Conservation (phyloP, 1,140 invertebrate species). For the Lordiphosa collinella region DNA sequence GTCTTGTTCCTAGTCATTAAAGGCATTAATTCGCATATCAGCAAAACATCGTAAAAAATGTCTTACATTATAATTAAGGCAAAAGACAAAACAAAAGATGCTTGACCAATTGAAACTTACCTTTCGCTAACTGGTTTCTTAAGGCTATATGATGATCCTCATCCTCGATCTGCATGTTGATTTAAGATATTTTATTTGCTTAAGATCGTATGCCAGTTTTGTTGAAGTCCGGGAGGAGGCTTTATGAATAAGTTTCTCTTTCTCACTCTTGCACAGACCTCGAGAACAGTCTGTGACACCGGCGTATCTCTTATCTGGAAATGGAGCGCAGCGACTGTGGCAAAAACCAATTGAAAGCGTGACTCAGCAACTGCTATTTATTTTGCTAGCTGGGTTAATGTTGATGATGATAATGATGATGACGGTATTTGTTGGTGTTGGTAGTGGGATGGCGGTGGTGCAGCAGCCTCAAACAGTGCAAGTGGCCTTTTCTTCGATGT, state of each 20-base stretch:
- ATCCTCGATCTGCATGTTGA: slow-evolving; percentile 34
- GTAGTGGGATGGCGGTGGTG: slow-evolving; percentile 1
- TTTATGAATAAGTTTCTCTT: neutral
- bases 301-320: slow-evolving; percentile 2
- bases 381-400: neutral
- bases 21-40: too few species aligned
- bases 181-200: slow-evolving; percentile 8
- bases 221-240: neutral
- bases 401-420: slow-evolving; percentile 1
- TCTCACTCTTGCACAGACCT: slow-evolving; percentile 1
- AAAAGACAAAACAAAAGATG: neutral
- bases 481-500: neutral
- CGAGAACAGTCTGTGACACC: too few species aligned
- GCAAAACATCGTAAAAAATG: too few species aligned
- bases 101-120: slow-evolving; percentile 26
- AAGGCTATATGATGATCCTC: slow-evolving; percentile 34
- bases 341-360: slow-evolving; percentile 7
- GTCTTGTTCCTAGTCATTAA: too few species aligned
- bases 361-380: slow-evolving; percentile 5
- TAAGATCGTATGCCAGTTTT: neutral
- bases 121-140: slow-evolving; percentile 36
- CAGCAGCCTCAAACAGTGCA: neutral
- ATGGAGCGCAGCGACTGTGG: slow-evolving; percentile 1
- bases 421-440: neutral
- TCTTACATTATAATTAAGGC: neutral